phyloP scores from a whole-genome alignment of 2,113 vertebrate species.

The Podilymbus podiceps region DNA sequence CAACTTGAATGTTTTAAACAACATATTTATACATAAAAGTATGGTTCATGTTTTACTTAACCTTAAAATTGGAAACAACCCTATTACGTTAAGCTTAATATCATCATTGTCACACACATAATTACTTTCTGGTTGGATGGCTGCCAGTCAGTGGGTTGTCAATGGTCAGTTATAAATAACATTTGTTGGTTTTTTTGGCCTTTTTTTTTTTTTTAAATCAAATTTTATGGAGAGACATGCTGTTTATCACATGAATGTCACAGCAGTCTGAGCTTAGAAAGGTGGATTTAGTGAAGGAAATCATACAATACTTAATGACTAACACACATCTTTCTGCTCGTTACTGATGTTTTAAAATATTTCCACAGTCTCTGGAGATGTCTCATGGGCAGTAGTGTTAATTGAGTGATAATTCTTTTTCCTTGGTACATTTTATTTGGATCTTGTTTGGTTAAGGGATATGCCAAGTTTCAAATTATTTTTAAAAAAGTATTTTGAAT shows the following conservation, averaged over 20 bases:
- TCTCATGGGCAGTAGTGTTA: neutral
- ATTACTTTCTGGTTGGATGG: conserved; percentile 23
- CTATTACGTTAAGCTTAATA: neutral
- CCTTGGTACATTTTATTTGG: neutral
- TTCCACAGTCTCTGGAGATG: neutral
- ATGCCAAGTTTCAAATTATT: neutral
- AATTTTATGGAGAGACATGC: neutral
- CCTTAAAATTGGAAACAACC: neutral
- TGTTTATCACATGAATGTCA: neutral
- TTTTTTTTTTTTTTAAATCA: neutral
- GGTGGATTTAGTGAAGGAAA: neutral
- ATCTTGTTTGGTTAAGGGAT: neutral
- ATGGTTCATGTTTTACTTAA: neutral
- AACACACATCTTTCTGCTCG: neutral
- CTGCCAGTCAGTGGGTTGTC: neutral
- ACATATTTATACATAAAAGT: neutral
- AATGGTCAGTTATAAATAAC: neutral
- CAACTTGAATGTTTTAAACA: neutral
- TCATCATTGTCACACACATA: neutral
- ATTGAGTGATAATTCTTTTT: neutral
- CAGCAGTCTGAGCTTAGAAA: neutral
- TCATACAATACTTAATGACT: neutral
- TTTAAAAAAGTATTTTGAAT: neutral
- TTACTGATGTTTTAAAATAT: neutral
- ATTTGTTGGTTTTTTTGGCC: too few relatives aligned